Conservation (phyloP, 2,888 invertebrate species). For the Hylaea fasciaria region DNA sequence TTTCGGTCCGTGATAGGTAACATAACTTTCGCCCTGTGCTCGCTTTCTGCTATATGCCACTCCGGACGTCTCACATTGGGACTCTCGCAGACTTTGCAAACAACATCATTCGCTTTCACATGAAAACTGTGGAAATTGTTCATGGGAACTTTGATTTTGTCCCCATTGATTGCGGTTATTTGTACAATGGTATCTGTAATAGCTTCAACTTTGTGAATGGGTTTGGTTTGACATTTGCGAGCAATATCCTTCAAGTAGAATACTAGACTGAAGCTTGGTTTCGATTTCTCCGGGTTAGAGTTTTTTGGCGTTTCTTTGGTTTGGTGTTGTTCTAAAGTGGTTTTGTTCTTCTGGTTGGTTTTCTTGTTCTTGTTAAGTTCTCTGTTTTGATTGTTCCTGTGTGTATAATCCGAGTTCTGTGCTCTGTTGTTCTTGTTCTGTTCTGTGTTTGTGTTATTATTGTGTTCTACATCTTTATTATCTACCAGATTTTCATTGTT, state of each 20-base stretch:
- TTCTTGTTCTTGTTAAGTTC: not conserved
- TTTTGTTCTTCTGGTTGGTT: not conserved
- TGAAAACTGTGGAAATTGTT: slow-evolving; percentile 44
- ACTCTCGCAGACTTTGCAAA: slow-evolving; percentile 32
- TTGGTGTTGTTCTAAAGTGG: not conserved
- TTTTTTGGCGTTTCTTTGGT: not conserved
- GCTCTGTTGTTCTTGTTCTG: slow-evolving; percentile 1
- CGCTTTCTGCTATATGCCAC: slow-evolving; percentile 20
- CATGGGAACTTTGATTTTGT: slow-evolving; percentile 32
- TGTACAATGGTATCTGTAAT: slow-evolving; percentile 26
- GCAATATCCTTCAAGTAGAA: slow-evolving; percentile 22
- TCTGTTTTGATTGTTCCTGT: not conserved
- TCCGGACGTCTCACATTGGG: slow-evolving; percentile 15
- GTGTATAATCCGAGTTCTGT: not conserved
- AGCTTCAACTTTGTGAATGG: slow-evolving; percentile 28
- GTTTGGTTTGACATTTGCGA: slow-evolving; percentile 18
- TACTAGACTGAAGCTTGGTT: slow-evolving; percentile 11
- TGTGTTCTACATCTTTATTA: not conserved
- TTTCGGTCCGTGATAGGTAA: slow-evolving; percentile 40
- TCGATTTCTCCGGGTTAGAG: too few species aligned
- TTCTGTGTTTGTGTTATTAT: slow-evolving; percentile 2
- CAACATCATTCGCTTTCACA: slow-evolving; percentile 29
- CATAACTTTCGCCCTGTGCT: slow-evolving; percentile 39
- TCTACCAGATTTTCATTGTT: not conserved
- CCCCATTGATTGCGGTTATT: slow-evolving; percentile 39